Evolutionary conservation across 2,113 vertebrate species (phyloP), one percentile per base, ranked within the genome.

Genomic region (Halcyon senegalensis): DNA sequence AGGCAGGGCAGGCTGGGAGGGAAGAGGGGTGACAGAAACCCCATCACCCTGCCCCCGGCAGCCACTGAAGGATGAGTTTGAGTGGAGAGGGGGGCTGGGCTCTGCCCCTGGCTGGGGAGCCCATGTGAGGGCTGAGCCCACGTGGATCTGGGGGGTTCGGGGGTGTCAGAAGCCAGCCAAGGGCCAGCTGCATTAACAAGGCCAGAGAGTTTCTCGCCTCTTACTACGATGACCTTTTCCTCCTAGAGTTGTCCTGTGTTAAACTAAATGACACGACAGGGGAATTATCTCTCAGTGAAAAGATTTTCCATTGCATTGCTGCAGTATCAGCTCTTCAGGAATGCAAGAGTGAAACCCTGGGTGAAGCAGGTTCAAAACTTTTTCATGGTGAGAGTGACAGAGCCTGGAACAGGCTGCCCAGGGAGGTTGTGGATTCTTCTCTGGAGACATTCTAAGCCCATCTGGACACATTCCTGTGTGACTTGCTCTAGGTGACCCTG

Each of bases 181-280:
- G 23, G n/a, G 7, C 30, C 37, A 15, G 56, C 25, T 7, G 0
- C 1, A 0, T 23, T 46, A 23, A 17, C 12, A 48, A 55, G 8
- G 16, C 70, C 31, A 8, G 0, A 0, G 72, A 31, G 46, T 25
- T 43, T 84, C 46, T 73, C 11, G 1, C 20, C 21, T 59, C 50
- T 70, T 35, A 7, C 31, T 14, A 2, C 72, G 74, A 2, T 0
- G 0, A 44, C 15, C 28, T 75, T 79, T 69, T 37, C 35, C 62
- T 79, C 35, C 72, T 12, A 15, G 15, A 6, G 28, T 1, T 20
- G 50, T 30, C 25, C 55, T 23, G 2, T 7, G 19, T 6, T 14
- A 25, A 28, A 25, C 30, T 31, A 24, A 80, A 14, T 10, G 33
- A 39, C 15, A 18, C 0, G 0, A 4, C 12, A 7, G 13, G 30